Percentiles rank a stretch among this genome's conserved stretches.
Evolutionary conservation across 2,797 vertebrate species (phyloP).

Genomic region (Botia almorhae): DNA sequence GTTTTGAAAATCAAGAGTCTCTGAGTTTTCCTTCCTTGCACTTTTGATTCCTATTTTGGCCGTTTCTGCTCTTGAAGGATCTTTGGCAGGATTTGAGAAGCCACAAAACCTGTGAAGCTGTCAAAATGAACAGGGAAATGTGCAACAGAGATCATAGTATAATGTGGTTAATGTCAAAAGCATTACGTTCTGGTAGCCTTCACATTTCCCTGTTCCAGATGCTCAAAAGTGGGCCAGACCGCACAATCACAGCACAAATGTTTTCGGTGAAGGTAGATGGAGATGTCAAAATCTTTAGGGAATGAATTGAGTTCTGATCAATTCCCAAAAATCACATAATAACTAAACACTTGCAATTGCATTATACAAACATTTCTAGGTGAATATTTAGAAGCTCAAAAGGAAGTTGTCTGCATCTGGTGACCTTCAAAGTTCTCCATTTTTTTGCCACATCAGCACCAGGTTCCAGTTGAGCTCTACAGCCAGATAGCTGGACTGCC

Average conservation of each 20-base stretch:
- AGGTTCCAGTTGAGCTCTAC: constrained; percentile 48
- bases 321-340: no score
- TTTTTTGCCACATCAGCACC: constrained; percentile 60
- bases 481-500: constrained; percentile 70
- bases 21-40: neutral
- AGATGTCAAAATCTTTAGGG: neutral
- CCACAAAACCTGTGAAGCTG: constrained; percentile 7
- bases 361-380: neutral
- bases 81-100: neutral
- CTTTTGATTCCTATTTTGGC: constrained; percentile 6
- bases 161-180: neutral
- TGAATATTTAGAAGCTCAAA: neutral
- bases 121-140: neutral
- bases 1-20: neutral
- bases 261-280: neutral
- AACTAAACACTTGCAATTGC: neutral
- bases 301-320: neutral
- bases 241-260: neutral
- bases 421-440: constrained; percentile 55
- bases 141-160: neutral
- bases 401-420: constrained; percentile 32
- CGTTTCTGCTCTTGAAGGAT: neutral
- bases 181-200: neutral
- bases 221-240: neutral
- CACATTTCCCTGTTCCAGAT: neutral